phyloP scores from a whole-genome alignment of 2,797 vertebrate species.

The Coranthus polyacanthus region DNA sequence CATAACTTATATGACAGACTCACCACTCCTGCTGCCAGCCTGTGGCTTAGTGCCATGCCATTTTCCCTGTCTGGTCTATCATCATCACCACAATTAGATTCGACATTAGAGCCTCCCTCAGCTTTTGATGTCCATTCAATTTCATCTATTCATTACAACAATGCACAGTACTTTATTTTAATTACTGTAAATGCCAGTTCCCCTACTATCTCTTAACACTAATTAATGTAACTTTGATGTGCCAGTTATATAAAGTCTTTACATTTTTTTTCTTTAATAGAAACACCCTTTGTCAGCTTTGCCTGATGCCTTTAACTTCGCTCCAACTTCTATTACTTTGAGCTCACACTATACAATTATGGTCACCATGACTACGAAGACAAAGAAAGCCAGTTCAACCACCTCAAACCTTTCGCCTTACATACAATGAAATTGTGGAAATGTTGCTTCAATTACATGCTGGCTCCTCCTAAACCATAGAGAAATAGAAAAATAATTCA shows the following conservation, averaged over 20 bases:
- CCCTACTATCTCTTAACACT: slow-evolving; percentile 1
- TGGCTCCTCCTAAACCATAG: not conserved
- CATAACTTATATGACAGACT: slow-evolving; percentile 64
- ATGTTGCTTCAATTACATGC: not conserved
- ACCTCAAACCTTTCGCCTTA: not conserved
- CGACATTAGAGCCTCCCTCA: slow-evolving; percentile 26
- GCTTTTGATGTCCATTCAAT: slow-evolving; percentile 43
- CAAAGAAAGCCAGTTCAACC: not conserved
- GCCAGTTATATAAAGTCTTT: not conserved
- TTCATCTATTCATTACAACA: slow-evolving; percentile 31
- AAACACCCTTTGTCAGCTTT: not conserved
- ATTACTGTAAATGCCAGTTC: slow-evolving; percentile 29
- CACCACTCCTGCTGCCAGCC: slow-evolving; percentile 58
- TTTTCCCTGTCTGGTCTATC: slow-evolving; percentile 48
- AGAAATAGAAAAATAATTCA: slow-evolving; percentile 14
- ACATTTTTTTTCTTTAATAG: not conserved
- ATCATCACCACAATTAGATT: slow-evolving; percentile 41
- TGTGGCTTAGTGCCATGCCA: slow-evolving; percentile 48
- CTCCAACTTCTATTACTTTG: not conserved
- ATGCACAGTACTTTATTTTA: slow-evolving; percentile 16
- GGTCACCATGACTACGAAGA: not conserved
- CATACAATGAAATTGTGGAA: not conserved
- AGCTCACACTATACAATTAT: not conserved
- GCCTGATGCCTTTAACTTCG: slow-evolving; percentile 9
- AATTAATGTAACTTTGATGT: slow-evolving; percentile 24